Conservation (phyloP, 2,113 vertebrate species). For the Daubentonia madagascariensis region DNA sequence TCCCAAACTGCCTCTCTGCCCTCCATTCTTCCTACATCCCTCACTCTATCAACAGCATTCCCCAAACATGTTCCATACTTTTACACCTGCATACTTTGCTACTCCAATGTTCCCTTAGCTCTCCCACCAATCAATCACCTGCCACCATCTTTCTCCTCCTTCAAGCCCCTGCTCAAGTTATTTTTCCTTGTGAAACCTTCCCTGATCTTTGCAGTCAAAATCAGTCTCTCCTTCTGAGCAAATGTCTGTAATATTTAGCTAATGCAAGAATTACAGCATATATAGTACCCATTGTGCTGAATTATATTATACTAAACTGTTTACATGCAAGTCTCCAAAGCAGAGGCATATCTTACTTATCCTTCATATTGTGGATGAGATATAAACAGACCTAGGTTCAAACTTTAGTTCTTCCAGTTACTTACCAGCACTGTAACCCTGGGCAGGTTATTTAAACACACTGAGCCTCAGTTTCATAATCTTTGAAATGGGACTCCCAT, state of each 20-base stretch:
- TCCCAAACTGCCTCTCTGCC: neutral
- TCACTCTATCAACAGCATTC: neutral
- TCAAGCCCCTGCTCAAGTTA: neutral
- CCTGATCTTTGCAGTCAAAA: neutral
- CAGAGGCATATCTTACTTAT: neutral
- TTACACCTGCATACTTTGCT: neutral
- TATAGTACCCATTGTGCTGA: accelerated
- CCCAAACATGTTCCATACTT: neutral
- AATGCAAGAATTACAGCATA: neutral
- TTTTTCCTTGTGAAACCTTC: neutral
- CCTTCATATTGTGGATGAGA: neutral
- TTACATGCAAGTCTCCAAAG: neutral
- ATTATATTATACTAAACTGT: neutral
- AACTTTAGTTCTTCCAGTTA: neutral
- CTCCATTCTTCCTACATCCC: neutral
- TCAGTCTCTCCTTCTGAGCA: neutral
- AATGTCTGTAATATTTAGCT: neutral
- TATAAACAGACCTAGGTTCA: neutral
- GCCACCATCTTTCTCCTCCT: neutral
- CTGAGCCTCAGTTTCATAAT: neutral
- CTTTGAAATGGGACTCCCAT: neutral
- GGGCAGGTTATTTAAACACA: neutral
- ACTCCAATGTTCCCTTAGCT: neutral
- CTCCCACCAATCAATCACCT: neutral
- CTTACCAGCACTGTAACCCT: neutral